phyloP scores from a whole-genome alignment of 1,140 invertebrate species.

The Drosophila sp. region DNA sequence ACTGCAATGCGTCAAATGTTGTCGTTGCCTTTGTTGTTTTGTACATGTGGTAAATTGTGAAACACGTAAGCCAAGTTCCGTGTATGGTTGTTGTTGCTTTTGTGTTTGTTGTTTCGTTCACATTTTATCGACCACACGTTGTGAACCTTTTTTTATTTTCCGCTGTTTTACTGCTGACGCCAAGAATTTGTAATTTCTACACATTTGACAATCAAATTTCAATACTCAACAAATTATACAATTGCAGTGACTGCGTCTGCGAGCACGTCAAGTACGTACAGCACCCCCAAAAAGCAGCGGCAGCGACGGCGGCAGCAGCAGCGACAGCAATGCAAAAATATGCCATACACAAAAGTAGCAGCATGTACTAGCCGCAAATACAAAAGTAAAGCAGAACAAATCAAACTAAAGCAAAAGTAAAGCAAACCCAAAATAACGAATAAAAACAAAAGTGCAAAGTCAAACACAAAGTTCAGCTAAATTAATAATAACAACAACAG shows the following conservation, averaged over 20 bases:
- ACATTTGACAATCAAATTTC: constrained; percentile 58
- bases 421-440: constrained; percentile 59
- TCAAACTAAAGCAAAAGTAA: constrained; percentile 38
- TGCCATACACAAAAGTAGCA: constrained; percentile 45
- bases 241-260: constrained; percentile 59
- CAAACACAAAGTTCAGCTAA: constrained; percentile 39
- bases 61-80: constrained; percentile 53
- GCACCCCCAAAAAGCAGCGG: constrained; percentile 63
- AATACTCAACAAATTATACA: constrained; percentile 70
- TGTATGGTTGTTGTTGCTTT: constrained; percentile 30
- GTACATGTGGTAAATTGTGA: constrained; percentile 34
- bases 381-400: constrained; percentile 39
- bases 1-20: constrained; percentile 36
- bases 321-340: constrained; percentile 42
- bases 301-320: constrained; percentile 19
- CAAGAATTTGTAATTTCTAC: constrained; percentile 30
- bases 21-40: constrained; percentile 7
- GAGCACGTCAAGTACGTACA: constrained; percentile 52
- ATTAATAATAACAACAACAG: constrained; percentile 20
- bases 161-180: constrained; percentile 33
- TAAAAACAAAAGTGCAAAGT: constrained; percentile 52
- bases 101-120: constrained; percentile 33
- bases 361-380: constrained; percentile 27
- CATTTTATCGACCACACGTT: constrained; percentile 77
- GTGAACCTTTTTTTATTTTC: constrained; percentile 19